Evolutionary conservation across 2,113 vertebrate genomes (phyloP).

Genomic region (Chaetorhynchus papuensis): DNA sequence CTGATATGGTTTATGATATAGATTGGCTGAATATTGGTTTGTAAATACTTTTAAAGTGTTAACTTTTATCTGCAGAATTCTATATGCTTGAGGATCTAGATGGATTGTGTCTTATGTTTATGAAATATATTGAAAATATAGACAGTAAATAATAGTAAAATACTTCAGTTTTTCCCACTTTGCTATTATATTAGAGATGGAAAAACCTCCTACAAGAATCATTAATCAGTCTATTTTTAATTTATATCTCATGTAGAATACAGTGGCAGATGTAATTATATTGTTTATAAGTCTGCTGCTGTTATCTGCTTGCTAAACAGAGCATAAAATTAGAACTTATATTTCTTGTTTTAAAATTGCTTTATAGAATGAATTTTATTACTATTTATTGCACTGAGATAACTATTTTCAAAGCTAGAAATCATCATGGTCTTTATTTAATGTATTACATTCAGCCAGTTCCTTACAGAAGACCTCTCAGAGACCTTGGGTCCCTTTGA

Average conservation of each 20-base stretch:
- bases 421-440: background rate
- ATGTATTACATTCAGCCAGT: background rate
- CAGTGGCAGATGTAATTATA: background rate
- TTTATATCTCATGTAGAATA: background rate
- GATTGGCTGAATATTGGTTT: background rate
- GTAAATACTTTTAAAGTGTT: background rate
- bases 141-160: background rate
- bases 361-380: background rate
- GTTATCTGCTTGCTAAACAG: background rate
- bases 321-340: conserved; percentile 2
- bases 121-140: background rate
- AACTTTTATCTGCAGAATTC: background rate
- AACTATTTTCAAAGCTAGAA: background rate
- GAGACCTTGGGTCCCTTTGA: background rate
- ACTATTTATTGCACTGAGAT: background rate
- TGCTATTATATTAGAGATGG: background rate
- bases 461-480: background rate
- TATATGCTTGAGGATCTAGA: background rate
- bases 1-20: background rate
- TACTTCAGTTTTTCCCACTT: background rate
- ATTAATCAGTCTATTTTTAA: background rate
- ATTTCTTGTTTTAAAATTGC: background rate
- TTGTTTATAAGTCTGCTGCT: background rate
- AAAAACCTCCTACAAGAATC: background rate
- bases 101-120: background rate